A percentile compares a stretch with the other conserved stretches of the same genome.
These are phyloP conservation scores for Liasis olivaceus DNA, from an alignment of 2,797 vertebrate genomes.

Conservation along the genomic window DNA sequence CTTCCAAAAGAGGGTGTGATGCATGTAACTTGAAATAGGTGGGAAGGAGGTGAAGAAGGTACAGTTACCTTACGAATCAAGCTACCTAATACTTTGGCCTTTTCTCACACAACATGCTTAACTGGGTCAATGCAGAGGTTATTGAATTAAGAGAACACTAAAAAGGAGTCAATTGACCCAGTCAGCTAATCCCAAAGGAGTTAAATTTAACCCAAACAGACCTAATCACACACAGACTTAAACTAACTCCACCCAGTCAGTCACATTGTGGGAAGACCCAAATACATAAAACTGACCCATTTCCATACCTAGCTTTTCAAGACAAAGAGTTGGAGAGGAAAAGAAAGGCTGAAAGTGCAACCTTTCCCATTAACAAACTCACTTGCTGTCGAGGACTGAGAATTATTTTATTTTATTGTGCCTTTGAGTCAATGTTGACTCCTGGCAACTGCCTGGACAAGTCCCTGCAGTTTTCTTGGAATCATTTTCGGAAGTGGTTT, in stretches of 20 bases:
- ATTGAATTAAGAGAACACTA: not conserved
- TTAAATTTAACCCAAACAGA: not conserved
- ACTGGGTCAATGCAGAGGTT: not conserved
- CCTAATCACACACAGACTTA: not conserved
- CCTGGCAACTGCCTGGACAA: not conserved
- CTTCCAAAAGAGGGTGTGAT: not conserved
- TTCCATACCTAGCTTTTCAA: not conserved
- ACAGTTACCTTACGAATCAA: not conserved
- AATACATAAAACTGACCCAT: not conserved
- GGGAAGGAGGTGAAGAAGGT: not conserved
- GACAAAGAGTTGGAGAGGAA: not conserved
- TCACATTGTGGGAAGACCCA: not conserved
- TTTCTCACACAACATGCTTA: not conserved
- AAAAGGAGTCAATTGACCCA: not conserved
- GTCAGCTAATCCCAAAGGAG: not conserved
- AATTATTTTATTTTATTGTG: not conserved
- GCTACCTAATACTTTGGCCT: not conserved
- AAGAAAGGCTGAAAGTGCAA: not conserved
- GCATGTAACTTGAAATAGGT: not conserved
- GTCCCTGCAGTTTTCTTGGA: not conserved
- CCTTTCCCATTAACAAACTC: not conserved
- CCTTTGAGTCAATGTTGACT: not conserved
- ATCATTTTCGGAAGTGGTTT: not conserved
- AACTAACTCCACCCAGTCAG: not conserved
- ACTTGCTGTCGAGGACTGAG: not conserved